Conservation (phyloP, 2,113 vertebrate species). For the Malurus cyaneus region DNA sequence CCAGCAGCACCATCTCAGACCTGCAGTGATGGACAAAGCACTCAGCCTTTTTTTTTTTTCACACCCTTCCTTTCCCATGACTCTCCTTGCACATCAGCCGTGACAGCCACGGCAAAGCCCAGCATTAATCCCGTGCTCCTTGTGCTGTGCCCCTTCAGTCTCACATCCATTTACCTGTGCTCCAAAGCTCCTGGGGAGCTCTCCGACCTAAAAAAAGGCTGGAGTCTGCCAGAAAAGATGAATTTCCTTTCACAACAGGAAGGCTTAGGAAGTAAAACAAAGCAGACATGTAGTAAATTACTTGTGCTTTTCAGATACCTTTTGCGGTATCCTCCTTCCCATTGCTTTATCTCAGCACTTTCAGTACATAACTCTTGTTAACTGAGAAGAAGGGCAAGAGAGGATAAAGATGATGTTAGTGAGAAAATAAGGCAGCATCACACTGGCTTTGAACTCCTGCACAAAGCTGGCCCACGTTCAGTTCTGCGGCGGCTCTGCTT, state of each 20-base stretch:
- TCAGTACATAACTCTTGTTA: conserved; percentile 67
- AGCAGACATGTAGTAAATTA: conserved; percentile 76
- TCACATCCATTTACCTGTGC: conserved; percentile 70
- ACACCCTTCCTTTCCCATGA: background rate
- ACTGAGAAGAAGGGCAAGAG: conserved; percentile 69
- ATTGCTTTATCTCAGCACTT: conserved; percentile 77
- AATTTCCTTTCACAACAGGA: conserved; percentile 74
- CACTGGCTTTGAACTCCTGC: conserved; percentile 40
- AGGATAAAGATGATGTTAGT: conserved; percentile 75
- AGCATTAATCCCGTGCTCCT: conserved; percentile 36
- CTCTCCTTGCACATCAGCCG: conserved; percentile 22
- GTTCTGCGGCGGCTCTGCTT: conserved; percentile 55
- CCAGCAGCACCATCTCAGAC: background rate
- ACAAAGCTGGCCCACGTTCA: conserved; percentile 44
- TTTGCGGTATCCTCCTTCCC: conserved; percentile 69
- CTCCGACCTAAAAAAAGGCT: conserved; percentile 55
- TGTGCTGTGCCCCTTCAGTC: conserved; percentile 18
- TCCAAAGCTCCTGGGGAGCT: conserved; percentile 59
- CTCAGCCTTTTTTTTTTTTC: background rate
- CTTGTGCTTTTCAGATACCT: conserved; percentile 69
- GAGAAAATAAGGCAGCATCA: conserved; percentile 53
- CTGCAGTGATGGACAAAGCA: background rate
- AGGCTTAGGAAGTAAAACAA: conserved; percentile 76
- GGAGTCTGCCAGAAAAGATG: conserved; percentile 72
- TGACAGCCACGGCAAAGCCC: conserved; percentile 37